phyloP scores from a whole-genome alignment of 2,888 invertebrate genomes.

The Acrobasis suavella region DNA sequence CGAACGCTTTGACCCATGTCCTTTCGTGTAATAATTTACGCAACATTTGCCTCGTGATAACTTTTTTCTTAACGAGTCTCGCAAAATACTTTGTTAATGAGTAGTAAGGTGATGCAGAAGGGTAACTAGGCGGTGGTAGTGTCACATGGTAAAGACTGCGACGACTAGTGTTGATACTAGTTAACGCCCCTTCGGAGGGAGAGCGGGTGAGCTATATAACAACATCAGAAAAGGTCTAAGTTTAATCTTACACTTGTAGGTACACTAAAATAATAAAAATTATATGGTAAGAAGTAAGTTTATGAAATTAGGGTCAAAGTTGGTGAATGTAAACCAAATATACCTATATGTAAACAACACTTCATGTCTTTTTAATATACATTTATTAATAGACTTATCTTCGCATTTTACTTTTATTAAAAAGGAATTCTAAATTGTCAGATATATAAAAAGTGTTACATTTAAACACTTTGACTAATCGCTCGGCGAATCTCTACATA shows the following conservation, averaged over 20 bases:
- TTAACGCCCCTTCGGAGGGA: slow-evolving; percentile 79
- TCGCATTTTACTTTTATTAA: too few relatives aligned
- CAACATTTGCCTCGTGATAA: slow-evolving; percentile 87
- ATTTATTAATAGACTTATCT: too few relatives aligned
- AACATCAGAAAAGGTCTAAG: slow-evolving; percentile 61
- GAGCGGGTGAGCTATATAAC: slow-evolving; percentile 77
- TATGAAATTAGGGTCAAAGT: too few relatives aligned
- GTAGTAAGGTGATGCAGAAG: slow-evolving; percentile 89
- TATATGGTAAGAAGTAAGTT: too few relatives aligned
- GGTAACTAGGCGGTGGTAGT: slow-evolving; percentile 88
- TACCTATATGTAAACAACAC: too few relatives aligned
- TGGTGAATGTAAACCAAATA: too few relatives aligned
- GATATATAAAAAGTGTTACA: too few relatives aligned
- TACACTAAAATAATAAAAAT: background rate
- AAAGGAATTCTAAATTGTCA: too few relatives aligned
- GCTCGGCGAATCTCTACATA: too few relatives aligned
- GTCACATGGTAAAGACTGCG: slow-evolving; percentile 83
- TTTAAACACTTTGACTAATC: too few relatives aligned
- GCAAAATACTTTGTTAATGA: slow-evolving; percentile 90
- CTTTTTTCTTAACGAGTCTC: slow-evolving; percentile 87
- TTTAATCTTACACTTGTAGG: slow-evolving; percentile 26
- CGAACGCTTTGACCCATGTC: slow-evolving; percentile 76
- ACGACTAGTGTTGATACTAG: slow-evolving; percentile 78
- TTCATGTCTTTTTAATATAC: too few relatives aligned
- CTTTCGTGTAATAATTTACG: slow-evolving; percentile 88